A percentile compares a stretch with the other conserved stretches of the same genome.
Evolutionary conservation across 2,888 invertebrate species (phyloP).

Genomic region (Aquatica leii): DNA sequence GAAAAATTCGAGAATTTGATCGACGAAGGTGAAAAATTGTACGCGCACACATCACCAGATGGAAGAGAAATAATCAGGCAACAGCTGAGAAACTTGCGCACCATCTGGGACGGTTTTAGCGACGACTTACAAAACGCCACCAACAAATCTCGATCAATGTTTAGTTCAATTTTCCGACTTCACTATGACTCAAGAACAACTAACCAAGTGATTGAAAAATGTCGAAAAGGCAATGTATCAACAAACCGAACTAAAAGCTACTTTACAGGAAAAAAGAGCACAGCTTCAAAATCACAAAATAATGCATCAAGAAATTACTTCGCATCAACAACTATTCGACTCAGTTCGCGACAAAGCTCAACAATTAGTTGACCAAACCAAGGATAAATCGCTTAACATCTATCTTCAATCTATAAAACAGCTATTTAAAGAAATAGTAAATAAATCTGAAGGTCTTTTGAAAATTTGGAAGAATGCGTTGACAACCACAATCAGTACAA

Average conservation of each 20-base stretch:
- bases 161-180: constrained; percentile 92
- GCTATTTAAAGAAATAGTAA: constrained; percentile 86
- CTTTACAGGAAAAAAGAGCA: constrained; percentile 90
- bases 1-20: constrained; percentile 84
- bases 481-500: constrained; percentile 85
- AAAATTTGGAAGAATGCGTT: constrained; percentile 87
- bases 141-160: constrained; percentile 87
- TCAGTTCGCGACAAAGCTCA: constrained; percentile 93
- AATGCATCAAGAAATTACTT: constrained; percentile 93
- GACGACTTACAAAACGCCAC: constrained; percentile 84
- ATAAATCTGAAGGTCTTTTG: constrained; percentile 85
- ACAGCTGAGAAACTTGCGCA: constrained; percentile 82
- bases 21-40: constrained; percentile 90
- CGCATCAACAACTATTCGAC: constrained; percentile 88
- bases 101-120: constrained; percentile 87
- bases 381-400: constrained; percentile 85
- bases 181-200: constrained; percentile 88
- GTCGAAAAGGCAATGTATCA: constrained; percentile 89
- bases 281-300: constrained; percentile 93
- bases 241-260: constrained; percentile 87
- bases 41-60: constrained; percentile 92
- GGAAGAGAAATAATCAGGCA: constrained; percentile 93
- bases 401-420: constrained; percentile 89
- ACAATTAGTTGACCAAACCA: constrained; percentile 87
- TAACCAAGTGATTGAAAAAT: constrained; percentile 90